These are phyloP conservation scores for Cheirogaleus medius DNA, from an alignment of 2,113 vertebrate species.

Conservation along the genomic window DNA sequence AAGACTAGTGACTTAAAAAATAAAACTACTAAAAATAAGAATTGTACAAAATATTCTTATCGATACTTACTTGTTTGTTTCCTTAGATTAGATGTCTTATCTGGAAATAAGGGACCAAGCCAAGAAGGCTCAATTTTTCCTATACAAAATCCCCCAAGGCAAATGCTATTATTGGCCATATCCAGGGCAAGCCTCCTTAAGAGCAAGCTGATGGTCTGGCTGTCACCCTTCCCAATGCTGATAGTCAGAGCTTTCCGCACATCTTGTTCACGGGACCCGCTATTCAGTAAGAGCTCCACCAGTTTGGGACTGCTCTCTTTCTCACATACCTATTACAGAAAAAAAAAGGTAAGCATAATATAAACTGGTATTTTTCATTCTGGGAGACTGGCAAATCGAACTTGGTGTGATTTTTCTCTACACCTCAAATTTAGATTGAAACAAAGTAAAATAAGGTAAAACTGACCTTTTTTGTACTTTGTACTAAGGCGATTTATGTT, in stretches of 20 bases:
- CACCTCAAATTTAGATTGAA: not conserved
- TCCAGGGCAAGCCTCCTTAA: conserved; percentile 93
- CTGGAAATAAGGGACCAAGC: conserved; percentile 92
- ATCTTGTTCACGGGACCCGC: conserved; percentile 92
- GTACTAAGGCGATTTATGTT: not conserved
- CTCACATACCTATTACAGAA: conserved; percentile 88
- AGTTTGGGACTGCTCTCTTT: conserved; percentile 90
- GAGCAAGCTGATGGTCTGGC: conserved; percentile 89
- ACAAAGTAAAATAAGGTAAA: not conserved
- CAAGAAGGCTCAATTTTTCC: conserved; percentile 92
- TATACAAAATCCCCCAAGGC: conserved; percentile 94
- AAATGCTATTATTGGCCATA: conserved; percentile 91
- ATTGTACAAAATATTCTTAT: not conserved
- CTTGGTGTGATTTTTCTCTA: not conserved
- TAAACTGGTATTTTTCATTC: not conserved
- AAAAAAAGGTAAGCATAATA: not conserved
- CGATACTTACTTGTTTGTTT: conserved; percentile 83
- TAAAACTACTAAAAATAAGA: not conserved
- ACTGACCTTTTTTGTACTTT: not conserved
- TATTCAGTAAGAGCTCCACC: conserved; percentile 91
- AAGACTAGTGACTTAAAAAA: not conserved
- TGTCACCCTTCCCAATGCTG: conserved; percentile 90
- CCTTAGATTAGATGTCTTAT: conserved; percentile 82
- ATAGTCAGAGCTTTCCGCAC: conserved; percentile 89
- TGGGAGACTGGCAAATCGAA: not conserved